Evolutionary conservation across 2,888 invertebrate species (phyloP).

Genomic region (Caenorhabditis sp.): DNA sequence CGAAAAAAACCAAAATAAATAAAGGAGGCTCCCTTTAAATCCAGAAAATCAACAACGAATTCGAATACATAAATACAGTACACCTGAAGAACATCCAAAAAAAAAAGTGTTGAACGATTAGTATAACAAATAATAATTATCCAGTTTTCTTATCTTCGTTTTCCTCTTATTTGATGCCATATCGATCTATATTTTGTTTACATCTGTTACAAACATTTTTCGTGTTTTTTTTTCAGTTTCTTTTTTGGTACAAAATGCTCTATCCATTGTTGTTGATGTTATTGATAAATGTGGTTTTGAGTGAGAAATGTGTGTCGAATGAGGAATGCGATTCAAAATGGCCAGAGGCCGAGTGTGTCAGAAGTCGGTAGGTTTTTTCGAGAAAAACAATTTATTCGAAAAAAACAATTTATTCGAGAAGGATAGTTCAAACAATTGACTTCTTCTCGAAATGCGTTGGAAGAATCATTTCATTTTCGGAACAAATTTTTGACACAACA

Average conservation of each 20-base stretch:
- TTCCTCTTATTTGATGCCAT: neutral
- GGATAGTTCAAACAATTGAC: too few relatives aligned
- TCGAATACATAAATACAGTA: neutral
- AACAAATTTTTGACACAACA: too few relatives aligned
- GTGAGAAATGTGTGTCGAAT: conserved; percentile 36
- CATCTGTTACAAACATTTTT: neutral
- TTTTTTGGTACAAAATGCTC: neutral
- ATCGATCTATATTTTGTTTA: neutral
- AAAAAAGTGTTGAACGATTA: neutral
- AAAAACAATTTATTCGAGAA: neutral
- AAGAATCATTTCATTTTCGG: too few relatives aligned
- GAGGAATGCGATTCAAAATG: conserved; percentile 40
- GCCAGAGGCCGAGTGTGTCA: conserved; percentile 43
- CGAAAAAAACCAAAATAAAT: neutral
- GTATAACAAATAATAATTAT: neutral
- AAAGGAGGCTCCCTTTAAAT: neutral
- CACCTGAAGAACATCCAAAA: neutral
- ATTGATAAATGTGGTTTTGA: neutral
- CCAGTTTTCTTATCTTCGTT: conserved; percentile 1
- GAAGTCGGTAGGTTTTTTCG: conserved; percentile 4
- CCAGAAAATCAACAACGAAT: neutral
- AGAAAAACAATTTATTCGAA: neutral
- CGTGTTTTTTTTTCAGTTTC: neutral
- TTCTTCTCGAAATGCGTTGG: too few relatives aligned
- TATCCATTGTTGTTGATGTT: neutral